These are phyloP conservation scores for Carterocephalus palaemon DNA, from an alignment of 2,888 invertebrate species.

Conservation along the genomic window DNA sequence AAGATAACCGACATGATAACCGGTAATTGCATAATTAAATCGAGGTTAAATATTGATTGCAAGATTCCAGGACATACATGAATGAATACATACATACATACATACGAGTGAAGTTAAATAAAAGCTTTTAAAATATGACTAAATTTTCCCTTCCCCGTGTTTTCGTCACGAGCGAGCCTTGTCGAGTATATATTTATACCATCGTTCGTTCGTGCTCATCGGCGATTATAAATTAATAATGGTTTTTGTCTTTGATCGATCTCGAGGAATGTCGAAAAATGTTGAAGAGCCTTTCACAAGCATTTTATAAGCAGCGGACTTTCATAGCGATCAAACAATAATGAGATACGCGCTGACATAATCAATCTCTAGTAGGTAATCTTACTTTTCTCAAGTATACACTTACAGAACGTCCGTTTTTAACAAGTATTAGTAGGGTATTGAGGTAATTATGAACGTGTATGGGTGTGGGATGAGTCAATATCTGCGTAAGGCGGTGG, in stretches of 20 bases:
- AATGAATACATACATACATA: too few relatives aligned
- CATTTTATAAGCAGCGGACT: conserved; percentile 4
- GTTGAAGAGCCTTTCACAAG: background rate
- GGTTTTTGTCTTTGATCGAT: conserved; percentile 6
- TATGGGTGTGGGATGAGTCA: too few relatives aligned
- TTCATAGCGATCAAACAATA: conserved; percentile 1
- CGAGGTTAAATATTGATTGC: too few relatives aligned
- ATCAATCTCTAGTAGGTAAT: background rate
- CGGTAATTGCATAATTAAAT: too few relatives aligned
- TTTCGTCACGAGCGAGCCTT: conserved; percentile 1
- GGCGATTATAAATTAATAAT: conserved; percentile 8
- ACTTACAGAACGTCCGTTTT: too few relatives aligned
- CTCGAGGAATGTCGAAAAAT: conserved; percentile 2
- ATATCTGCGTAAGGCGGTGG: too few relatives aligned
- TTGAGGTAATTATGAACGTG: too few relatives aligned
- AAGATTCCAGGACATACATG: too few relatives aligned
- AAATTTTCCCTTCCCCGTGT: background rate
- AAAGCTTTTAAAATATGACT: background rate
- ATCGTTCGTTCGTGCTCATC: conserved; percentile 3
- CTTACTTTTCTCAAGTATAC: background rate
- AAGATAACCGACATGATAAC: too few relatives aligned
- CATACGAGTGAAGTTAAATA: too few relatives aligned
- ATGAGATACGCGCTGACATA: conserved; percentile 3
- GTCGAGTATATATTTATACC: background rate
- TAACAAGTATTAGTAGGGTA: too few relatives aligned